Conservation (phyloP, 2,113 vertebrate species). For the Pelecanus crispus region DNA sequence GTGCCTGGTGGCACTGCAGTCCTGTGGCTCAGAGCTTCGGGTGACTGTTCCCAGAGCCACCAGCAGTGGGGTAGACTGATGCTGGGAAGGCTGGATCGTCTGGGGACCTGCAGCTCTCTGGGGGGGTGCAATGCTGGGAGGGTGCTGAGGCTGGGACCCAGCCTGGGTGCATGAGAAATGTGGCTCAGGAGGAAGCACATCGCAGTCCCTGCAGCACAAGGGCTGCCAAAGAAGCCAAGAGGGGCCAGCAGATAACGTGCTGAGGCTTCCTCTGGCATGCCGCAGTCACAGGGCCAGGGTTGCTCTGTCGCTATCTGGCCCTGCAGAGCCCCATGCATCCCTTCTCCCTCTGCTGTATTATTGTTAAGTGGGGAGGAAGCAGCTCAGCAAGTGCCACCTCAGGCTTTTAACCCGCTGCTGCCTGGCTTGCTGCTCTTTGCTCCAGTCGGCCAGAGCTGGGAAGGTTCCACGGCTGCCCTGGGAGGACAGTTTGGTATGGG, state of each 20-base stretch:
- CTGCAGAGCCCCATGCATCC: not conserved
- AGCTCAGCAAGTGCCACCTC: not conserved
- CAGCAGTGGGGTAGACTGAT: not conserved
- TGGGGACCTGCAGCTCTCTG: not conserved
- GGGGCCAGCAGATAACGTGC: constrained; percentile 28
- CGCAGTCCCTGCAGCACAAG: not conserved
- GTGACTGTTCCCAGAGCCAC: not conserved
- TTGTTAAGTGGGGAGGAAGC: constrained; percentile 10
- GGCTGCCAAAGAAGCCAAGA: not conserved
- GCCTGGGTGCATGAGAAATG: not conserved
- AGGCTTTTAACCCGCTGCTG: constrained; percentile 14
- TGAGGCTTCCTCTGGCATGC: not conserved
- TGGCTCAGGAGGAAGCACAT: not conserved
- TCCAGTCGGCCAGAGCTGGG: accelerated
- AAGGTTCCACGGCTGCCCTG: not conserved
- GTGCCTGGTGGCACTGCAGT: accelerated
- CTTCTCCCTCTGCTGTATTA: not conserved
- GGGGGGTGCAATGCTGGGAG: not conserved
- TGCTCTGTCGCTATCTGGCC: not conserved
- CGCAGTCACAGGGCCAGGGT: not conserved
- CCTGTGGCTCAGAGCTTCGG: not conserved
- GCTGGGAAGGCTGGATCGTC: not conserved
- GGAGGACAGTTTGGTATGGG: not conserved
- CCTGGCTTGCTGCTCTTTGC: not conserved
- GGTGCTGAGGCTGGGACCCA: not conserved